A percentile compares a stretch with the other conserved stretches of the same genome.
Evolutionary conservation across 2,797 vertebrate genomes (phyloP).

Genomic region (Orestias chungarensis): DNA sequence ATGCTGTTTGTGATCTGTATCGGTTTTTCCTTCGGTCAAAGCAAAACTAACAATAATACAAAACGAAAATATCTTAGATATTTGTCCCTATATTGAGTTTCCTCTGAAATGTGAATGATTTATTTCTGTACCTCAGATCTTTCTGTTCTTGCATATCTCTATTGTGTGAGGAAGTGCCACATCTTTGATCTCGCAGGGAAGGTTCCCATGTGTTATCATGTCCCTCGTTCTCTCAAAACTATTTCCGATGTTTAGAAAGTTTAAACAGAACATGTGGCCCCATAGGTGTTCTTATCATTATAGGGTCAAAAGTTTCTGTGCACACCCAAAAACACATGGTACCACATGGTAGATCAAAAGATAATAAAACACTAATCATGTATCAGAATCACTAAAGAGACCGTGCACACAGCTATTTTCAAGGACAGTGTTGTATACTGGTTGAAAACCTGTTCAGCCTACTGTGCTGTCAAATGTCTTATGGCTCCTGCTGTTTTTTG

Average conservation of each 20-base stretch:
- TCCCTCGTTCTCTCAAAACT: constrained; percentile 59
- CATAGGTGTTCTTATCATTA: too few relatives aligned
- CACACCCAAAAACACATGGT: constrained; percentile 2
- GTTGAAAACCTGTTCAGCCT: neutral
- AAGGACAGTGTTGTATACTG: neutral
- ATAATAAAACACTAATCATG: neutral
- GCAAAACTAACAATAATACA: neutral
- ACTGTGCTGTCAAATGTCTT: neutral
- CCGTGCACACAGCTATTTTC: too few relatives aligned
- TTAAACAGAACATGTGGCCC: constrained; percentile 37
- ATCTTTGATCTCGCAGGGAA: too few relatives aligned
- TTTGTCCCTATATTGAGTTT: too few relatives aligned
- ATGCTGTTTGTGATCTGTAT: neutral
- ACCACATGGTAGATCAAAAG: neutral
- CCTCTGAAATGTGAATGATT: neutral
- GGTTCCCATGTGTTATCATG: constrained; percentile 66
- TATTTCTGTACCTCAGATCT: neutral
- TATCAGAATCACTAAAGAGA: neutral
- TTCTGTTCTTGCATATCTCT: neutral
- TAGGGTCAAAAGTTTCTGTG: constrained; percentile 21
- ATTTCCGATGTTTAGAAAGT: constrained; percentile 63
- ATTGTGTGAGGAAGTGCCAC: constrained; percentile 8
- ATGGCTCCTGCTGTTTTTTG: neutral
- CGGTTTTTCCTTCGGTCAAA: neutral
- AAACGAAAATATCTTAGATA: too few relatives aligned